phyloP scores from a whole-genome alignment of 2,797 vertebrate genomes.

The Nyctibius grandis region DNA sequence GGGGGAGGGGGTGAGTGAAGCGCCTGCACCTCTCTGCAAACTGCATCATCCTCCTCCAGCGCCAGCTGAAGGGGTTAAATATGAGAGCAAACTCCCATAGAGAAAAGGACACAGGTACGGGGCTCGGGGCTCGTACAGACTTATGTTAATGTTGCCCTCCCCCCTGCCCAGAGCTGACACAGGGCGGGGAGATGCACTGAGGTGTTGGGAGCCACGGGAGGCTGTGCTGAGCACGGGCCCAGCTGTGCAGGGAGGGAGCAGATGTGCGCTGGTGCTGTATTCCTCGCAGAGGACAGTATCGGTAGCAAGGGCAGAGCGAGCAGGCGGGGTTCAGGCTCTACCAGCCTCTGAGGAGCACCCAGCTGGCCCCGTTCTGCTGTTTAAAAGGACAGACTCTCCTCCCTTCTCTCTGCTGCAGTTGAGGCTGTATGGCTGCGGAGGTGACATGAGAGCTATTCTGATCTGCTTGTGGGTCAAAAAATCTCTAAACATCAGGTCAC shows the following conservation, averaged over 20 bases:
- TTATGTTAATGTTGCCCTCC: not conserved
- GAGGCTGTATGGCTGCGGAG: not conserved
- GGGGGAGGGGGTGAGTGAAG: conserved; percentile 20
- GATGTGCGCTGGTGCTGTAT: not conserved
- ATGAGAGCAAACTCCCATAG: not conserved
- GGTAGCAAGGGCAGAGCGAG: not conserved
- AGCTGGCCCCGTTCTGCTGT: not conserved
- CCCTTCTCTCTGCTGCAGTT: not conserved
- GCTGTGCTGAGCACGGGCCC: not conserved
- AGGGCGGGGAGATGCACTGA: not conserved
- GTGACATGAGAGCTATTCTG: not conserved
- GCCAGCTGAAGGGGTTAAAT: conserved; percentile 33
- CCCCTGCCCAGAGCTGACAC: not conserved
- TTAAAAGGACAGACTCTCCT: not conserved
- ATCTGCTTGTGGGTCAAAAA: not conserved
- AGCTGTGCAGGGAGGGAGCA: not conserved
- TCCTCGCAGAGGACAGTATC: not conserved
- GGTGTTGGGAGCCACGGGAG: not conserved
- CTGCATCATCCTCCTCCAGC: conserved; percentile 5
- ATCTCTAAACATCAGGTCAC: not conserved
- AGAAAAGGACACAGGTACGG: too few relatives aligned
- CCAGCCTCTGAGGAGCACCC: not conserved
- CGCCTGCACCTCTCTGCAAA: conserved; percentile 11
- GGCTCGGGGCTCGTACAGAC: not conserved
- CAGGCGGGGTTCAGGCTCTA: fast-evolving